These are phyloP conservation scores for Synergus japonicus DNA, from an alignment of 2,888 invertebrate species.

Conservation along the genomic window DNA sequence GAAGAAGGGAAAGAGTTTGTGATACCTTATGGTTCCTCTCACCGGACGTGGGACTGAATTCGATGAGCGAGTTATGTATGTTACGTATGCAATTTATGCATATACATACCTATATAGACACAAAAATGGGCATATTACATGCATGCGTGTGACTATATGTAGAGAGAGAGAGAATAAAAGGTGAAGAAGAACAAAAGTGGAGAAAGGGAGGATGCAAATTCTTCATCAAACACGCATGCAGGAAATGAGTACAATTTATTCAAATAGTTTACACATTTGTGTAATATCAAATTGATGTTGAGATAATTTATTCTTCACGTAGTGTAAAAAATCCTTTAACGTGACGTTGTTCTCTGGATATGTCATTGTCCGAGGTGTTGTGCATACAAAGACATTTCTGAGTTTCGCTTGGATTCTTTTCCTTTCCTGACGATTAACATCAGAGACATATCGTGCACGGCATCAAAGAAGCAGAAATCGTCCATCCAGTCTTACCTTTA, in stretches of 20 bases:
- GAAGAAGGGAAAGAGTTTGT: neutral
- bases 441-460: neutral
- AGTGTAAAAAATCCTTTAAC: too few species aligned
- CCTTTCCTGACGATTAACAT: neutral
- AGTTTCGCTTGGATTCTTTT: neutral
- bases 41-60: slow-evolving; percentile 30
- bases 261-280: neutral
- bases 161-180: neutral
- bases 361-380: neutral
- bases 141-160: slow-evolving; percentile 17
- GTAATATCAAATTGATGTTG: neutral
- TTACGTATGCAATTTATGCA: neutral
- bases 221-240: neutral
- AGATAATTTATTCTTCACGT: neutral
- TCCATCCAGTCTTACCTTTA: slow-evolving; percentile 1
- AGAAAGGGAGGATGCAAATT: slow-evolving; percentile 23
- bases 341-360: neutral
- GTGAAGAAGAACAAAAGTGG: neutral
- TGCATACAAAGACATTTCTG: too few species aligned
- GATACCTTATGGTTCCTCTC: slow-evolving; percentile 28
- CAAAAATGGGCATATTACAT: neutral
- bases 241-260: neutral
- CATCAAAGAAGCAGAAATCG: neutral
- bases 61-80: slow-evolving; percentile 8
- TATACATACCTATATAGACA: neutral